These are phyloP conservation scores for Blennius ocellaris DNA, from an alignment of 2,113 vertebrate species.

Conservation along the genomic window DNA sequence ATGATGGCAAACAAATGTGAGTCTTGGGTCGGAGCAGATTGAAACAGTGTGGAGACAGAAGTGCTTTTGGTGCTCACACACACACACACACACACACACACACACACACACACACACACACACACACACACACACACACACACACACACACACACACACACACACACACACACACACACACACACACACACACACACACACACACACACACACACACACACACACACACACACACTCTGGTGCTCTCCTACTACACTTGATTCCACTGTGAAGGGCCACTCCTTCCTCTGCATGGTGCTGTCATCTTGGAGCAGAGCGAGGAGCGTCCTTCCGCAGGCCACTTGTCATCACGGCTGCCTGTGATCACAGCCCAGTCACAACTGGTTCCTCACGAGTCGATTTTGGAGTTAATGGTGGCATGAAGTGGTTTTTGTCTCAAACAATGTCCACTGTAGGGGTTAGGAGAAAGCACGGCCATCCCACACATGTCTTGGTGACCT, in stretches of 20 bases:
- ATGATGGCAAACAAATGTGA: conserved; percentile 38
- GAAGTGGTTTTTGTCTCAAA: conserved; percentile 44
- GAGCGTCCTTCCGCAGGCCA: conserved; percentile 52
- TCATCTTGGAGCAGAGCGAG: conserved; percentile 69
- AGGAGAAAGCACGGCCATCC: conserved; percentile 51
- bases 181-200: conserved; percentile 9
- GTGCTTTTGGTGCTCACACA: conserved; percentile 65
- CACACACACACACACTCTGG: conserved; percentile 60
- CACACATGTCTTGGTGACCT: conserved; percentile 30
- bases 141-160: conserved; percentile 22
- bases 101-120: no score
- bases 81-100: neutral
- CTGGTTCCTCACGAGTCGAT: neutral
- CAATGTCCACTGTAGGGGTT: conserved; percentile 53
- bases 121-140: conserved; percentile 7
- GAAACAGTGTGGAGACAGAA: conserved; percentile 46
- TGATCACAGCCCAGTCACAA: no score
- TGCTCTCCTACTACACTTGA: conserved; percentile 79
- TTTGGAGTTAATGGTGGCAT: conserved; percentile 47
- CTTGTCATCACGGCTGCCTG: conserved; percentile 54
- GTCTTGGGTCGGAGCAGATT: conserved; percentile 14
- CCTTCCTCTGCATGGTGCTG: conserved; percentile 77
- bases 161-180: conserved; percentile 1
- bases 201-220: no score
- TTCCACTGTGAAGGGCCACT: conserved; percentile 52